Base-by-base conservation (phyloP, 2,888 invertebrate genomes). In the Parasteatoda lunata region DNA sequence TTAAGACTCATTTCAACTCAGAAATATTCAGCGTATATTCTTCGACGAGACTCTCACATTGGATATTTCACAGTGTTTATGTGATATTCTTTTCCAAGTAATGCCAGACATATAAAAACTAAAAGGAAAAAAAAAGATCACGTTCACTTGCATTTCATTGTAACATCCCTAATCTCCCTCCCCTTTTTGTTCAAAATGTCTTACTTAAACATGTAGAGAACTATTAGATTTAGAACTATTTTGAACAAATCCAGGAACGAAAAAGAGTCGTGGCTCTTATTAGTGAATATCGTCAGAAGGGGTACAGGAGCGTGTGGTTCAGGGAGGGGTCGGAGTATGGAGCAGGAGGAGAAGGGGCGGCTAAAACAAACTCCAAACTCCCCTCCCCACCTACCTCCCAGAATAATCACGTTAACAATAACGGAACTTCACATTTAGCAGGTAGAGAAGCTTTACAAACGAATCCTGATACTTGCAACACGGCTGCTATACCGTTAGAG, bases 401-500 rank as follows among this genome's bases (percentile, higher is more conserved):
- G 59, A 47, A 54, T 59, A 52, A 76, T 66, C 47, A 13, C 64
- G 68, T 7, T 52, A 75, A 48, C 52, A 79, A 65, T 30, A 77
- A 77, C 69, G 77, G 77, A 52, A 59, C 72, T n/a, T 49, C 77
- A 11, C 75, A 85, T 73, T 45, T 85, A 85, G 85, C 85, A 48
- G 85, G 80, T 15, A 71, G 72, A 51, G 71, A 81, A 71, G 80
- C 85, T 71, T 77, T 86, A 65, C 68, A 75, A 69, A 64, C n/a
- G 72, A 81, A 47, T 45, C 73, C 77, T 13, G 68, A 66, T 52
- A n/a, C 75, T 30, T 54, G 81, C 80, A 81, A 81, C 45, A 88
- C 88, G 88, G 88, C 88, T 66, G 88, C 72, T 13, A 88, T 88
- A 47, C 88, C 88, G 70, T 78, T 90, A 30, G 89, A 90, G 84